Evolutionary conservation across 1,140 invertebrate species (phyloP).

Genomic region (Drosophila pachea): DNA sequence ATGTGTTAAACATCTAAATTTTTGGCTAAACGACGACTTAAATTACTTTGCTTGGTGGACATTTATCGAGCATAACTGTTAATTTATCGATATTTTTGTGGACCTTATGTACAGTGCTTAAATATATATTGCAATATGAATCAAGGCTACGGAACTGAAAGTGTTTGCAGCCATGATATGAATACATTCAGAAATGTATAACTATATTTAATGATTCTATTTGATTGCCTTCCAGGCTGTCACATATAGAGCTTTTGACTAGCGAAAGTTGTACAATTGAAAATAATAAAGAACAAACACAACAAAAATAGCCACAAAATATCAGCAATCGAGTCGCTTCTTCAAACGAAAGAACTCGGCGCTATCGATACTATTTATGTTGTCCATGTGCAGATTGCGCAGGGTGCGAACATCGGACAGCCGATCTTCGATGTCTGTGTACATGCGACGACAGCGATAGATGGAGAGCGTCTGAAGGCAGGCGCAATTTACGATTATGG

Average conservation of each 20-base stretch:
- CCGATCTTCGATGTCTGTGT: slow-evolving; percentile 80
- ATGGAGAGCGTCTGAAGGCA: slow-evolving; percentile 68
- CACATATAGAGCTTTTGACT: slow-evolving; percentile 34
- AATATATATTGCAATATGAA: background rate
- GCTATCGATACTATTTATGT: slow-evolving; percentile 69
- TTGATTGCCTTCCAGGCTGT: slow-evolving; percentile 1
- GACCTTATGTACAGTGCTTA: background rate
- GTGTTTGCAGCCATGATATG: background rate
- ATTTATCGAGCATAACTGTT: slow-evolving; percentile 1
- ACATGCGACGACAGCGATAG: slow-evolving; percentile 73
- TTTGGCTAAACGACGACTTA: slow-evolving; percentile 11
- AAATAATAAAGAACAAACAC: slow-evolving; percentile 74
- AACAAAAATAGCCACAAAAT: slow-evolving; percentile 74
- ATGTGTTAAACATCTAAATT: slow-evolving; percentile 14
- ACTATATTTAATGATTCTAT: background rate
- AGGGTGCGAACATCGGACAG: slow-evolving; percentile 80
- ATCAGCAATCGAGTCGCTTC: slow-evolving; percentile 77
- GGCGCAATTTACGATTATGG: slow-evolving; percentile 81
- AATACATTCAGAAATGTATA: background rate
- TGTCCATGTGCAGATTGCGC: slow-evolving; percentile 75
- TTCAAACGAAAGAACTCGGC: slow-evolving; percentile 71
- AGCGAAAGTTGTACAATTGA: slow-evolving; percentile 75
- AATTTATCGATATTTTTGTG: background rate
- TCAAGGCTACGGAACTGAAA: background rate
- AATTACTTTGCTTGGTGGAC: slow-evolving; percentile 18